Evolutionary conservation across 2,888 invertebrate species (phyloP).

Genomic region (Hirtodrosophila confusa): DNA sequence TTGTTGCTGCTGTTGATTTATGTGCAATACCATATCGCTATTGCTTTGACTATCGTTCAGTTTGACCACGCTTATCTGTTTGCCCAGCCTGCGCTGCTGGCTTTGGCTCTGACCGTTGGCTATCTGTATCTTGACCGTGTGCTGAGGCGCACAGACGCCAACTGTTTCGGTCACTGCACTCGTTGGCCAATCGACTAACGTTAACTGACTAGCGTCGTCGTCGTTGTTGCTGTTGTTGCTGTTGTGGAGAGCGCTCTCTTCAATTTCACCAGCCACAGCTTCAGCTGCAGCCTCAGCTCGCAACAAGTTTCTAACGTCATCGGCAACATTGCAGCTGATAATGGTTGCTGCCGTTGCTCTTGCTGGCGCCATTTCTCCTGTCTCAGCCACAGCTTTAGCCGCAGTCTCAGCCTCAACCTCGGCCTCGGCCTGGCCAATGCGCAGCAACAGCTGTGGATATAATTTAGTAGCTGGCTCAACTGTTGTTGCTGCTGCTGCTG

Average conservation of each 20-base stretch:
- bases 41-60: slow-evolving; percentile 65
- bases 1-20: slow-evolving; percentile 28
- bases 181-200: slow-evolving; percentile 74
- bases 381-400: neutral
- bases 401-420: slow-evolving; percentile 25
- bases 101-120: slow-evolving; percentile 60
- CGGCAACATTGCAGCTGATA: slow-evolving; percentile 67
- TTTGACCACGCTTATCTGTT: slow-evolving; percentile 66
- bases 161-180: slow-evolving; percentile 82
- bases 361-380: slow-evolving; percentile 24
- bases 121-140: slow-evolving; percentile 83
- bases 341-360: slow-evolving; percentile 43
- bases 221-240: slow-evolving; percentile 25
- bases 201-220: slow-evolving; percentile 61
- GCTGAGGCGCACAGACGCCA: slow-evolving; percentile 58
- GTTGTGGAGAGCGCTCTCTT: slow-evolving; percentile 43
- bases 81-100: slow-evolving; percentile 51
- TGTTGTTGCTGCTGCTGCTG: slow-evolving; percentile 15
- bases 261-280: slow-evolving; percentile 45
- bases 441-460: slow-evolving; percentile 68
- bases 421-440: slow-evolving; percentile 66
- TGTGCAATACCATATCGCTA: slow-evolving; percentile 44
- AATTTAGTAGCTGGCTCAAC: slow-evolving; percentile 36
- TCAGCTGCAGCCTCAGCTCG: slow-evolving; percentile 28
- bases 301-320: slow-evolving; percentile 54